These are phyloP conservation scores for Cryptoleucopteryx plumbea DNA, from an alignment of 2,113 vertebrate genomes.

Conservation along the genomic window DNA sequence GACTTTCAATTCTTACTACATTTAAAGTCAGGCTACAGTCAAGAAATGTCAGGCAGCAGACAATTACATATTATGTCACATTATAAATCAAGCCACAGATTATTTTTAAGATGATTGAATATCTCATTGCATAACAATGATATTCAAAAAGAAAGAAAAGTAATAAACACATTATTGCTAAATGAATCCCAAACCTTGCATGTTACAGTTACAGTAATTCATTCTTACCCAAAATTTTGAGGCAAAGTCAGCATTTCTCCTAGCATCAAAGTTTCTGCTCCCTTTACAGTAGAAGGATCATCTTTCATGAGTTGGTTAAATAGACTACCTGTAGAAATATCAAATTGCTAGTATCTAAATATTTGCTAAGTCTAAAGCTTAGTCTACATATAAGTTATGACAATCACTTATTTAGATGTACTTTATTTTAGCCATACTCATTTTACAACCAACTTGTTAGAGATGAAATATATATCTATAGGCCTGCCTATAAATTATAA, in stretches of 20 bases:
- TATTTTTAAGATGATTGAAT: neutral
- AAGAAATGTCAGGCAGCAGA: neutral
- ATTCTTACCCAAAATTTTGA: conserved; percentile 95
- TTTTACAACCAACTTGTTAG: neutral
- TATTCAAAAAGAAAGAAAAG: neutral
- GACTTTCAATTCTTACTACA: neutral
- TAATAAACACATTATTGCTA: neutral
- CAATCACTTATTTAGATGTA: neutral
- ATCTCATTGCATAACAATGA: neutral
- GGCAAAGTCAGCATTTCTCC: conserved; percentile 98
- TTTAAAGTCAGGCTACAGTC: neutral
- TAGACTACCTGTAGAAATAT: conserved; percentile 79
- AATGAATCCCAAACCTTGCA: neutral
- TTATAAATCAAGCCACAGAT: neutral
- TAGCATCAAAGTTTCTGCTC: conserved; percentile 92
- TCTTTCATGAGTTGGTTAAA: conserved; percentile 91
- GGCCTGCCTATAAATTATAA: neutral
- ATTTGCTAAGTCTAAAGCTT: neutral
- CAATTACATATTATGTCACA: neutral
- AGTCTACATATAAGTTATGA: neutral
- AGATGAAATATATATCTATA: neutral
- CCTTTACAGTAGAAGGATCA: conserved; percentile 93
- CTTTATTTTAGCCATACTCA: neutral
- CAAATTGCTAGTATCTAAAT: neutral
- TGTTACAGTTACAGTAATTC: neutral